Evolutionary conservation across 2,797 vertebrate genomes (phyloP), one percentile per base, ranked within the genome.

Genomic region (Xiphophorus birchmanni): DNA sequence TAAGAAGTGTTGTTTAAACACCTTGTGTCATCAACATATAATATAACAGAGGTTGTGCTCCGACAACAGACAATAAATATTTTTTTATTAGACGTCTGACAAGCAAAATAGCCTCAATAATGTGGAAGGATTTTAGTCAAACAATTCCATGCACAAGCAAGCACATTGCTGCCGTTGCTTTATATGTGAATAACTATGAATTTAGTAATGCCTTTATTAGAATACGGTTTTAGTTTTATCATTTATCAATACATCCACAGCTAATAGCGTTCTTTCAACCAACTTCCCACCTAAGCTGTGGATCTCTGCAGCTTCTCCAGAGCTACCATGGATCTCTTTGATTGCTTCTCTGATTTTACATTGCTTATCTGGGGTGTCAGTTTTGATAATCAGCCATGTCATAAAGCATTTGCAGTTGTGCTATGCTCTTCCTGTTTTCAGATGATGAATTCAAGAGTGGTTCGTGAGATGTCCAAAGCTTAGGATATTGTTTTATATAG

Each of bases 11-110:
- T 76, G 82, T 79, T 52, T 76, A 65, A 74, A 50, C 29, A 44
- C 69, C 40, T 37, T 77, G 50, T 82, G 73, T 80, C 60, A 79
- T 81, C 60, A 74, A 32, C 75, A 65, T 78, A 45, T 60, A 74
- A 65, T 78, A 45, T 54, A 74, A 56, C 47, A 63, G 32, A 84
- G 75, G 73, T 65, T 45, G 35, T 73, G 63, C 71, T 50, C 75
- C 50, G 76, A 82, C 77, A 83, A 67, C 76, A 82, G 74, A 65
- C 32, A 73, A 76, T 82, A 82, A 83, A 84, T 79, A 80, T 56
- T 37, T 81, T 56, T 87, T 80, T 77, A 84, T 79, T 52, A 78
- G 32, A 75, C 8, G 48, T 77, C 84, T 76, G 80, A 75, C 65
- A 37, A 79, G 47, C 81, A 54, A 75, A 85, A 81, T 81, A n/a